phyloP scores from a whole-genome alignment of 2,888 invertebrate species.

The Luperina testacea region DNA sequence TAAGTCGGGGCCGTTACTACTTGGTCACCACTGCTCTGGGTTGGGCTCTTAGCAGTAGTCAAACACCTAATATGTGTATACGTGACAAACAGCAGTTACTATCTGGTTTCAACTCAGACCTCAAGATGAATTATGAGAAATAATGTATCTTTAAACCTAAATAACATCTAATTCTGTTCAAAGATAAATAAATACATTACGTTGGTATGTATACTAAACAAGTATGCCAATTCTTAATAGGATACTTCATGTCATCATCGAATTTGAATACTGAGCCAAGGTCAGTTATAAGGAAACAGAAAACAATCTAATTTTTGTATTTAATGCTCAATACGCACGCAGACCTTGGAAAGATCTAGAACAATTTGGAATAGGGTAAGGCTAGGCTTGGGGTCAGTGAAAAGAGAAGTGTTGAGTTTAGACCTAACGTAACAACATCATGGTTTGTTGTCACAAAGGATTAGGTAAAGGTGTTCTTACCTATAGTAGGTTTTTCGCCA shows the following conservation, averaged over 20 bases:
- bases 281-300: conserved; percentile 8
- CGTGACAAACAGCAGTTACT: background rate
- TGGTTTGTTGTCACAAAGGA: no score
- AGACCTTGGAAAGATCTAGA: conserved; percentile 35
- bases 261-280: conserved; percentile 33
- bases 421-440: background rate
- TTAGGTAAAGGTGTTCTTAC: background rate
- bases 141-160: no score
- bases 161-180: background rate
- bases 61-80: background rate
- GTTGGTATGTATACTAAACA: background rate
- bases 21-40: background rate
- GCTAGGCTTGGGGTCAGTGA: background rate
- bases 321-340: conserved; percentile 13
- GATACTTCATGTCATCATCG: conserved; percentile 19
- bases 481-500: background rate
- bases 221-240: background rate
- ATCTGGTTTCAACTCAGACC: background rate
- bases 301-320: conserved; percentile 32
- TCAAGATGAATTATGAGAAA: no score
- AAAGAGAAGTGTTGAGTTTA: background rate
- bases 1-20: no score
- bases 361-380: conserved; percentile 2
- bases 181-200: background rate
- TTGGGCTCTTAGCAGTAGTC: background rate